Base-by-base conservation (phyloP, 2,888 invertebrate species). In the Eudasyphora cyanicolor region DNA sequence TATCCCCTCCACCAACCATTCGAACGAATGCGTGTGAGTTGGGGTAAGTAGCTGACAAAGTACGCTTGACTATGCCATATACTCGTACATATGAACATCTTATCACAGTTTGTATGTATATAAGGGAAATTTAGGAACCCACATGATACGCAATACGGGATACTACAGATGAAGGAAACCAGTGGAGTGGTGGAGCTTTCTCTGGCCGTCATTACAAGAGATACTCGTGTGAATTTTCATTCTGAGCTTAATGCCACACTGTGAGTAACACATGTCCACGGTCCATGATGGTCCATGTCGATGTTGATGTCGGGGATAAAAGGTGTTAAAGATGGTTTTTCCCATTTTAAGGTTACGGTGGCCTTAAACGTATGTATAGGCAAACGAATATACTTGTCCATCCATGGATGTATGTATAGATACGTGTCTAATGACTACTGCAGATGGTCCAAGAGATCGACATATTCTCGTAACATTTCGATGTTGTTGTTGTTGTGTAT, bases 311-410 rank as follows among this genome's bases (percentile, higher is more conserved):
- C n/a, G n/a, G n/a, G n/a, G n/a, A n/a, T 51, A 70, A 83, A 77
- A 83, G 80, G 80, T 84, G 83, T 80, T 80, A 84, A 83, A 80
- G 29, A 80, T 78, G 70, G 75, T 69, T 57, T 78, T 77, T 69
- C 38, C n/a, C 62, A 71, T 84, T 83, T n/a, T 78, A 80, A 83
- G 79, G 74, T 77, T 79, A 51, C 62, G 54, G 27, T 24, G 57
- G 57, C 57, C 57, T 77, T 71, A 45, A 27, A 71, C 76, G n/a
- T n/a, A 70, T 74, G 32, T n/a, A 62, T 5, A 64, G 32, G 24
- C 42, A 54, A 7, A 17, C 42, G 29, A 4, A 32, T 12, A 24
- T 5, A 38, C n/a, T 8, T 45, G n/a, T n/a, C 35, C 76, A 57
- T n/a, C n/a, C n/a, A n/a, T n/a, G n/a, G n/a, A n/a, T n/a, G n/a